Evolutionary conservation across 2,888 invertebrate genomes (phyloP), one percentile per base, ranked within the genome.

Genomic region (Aethes cnicana): DNA sequence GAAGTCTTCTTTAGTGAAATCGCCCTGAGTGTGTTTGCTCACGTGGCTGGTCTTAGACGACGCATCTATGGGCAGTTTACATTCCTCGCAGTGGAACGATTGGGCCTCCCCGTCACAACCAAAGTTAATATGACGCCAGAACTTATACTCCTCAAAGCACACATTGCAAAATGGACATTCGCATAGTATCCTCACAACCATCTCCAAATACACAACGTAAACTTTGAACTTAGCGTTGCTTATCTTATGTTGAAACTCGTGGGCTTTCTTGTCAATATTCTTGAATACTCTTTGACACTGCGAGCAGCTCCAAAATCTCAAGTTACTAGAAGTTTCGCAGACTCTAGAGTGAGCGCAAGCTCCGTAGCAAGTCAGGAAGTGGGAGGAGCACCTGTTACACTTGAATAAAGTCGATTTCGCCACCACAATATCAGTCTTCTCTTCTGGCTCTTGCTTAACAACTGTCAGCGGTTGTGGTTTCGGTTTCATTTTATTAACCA

Each of bases 391-490:
- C 0, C 60, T 55, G 0, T 59, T 30, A 25, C 77, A 77, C 17
- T 68, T 64, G 5, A 72, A 75, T 5, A 77, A n/a, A 0, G 62
- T 55, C 0, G 64, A 62, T 39, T 62, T 64, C 0, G 74, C 71
- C 5, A 75, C 58, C 0, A 63, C 28, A 0, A 57, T 9, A 7
- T 2, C 11, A 14, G 11, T n/a, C 0, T 16, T 30, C 1, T 50
- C 21, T 8, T 43, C 14, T 6, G 11, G 2, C 11, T 23, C 39
- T 4, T 42, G 49, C n/a, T 48, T 35, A 7, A 25, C 20, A 18
- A 8, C 46, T 16, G 47, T 36, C 44, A 1, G 2, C 16, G 28
- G 1, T 7, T 25, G 30, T 1, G 39, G 12, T 32, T 39, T 39
- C 7, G n/a, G 4, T 35, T 35, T 42, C 1, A 4, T 2, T 43